Evolutionary conservation across 2,888 invertebrate species (phyloP), one percentile per base, ranked within the genome.

Genomic region (Drosophila maculinotata): DNA sequence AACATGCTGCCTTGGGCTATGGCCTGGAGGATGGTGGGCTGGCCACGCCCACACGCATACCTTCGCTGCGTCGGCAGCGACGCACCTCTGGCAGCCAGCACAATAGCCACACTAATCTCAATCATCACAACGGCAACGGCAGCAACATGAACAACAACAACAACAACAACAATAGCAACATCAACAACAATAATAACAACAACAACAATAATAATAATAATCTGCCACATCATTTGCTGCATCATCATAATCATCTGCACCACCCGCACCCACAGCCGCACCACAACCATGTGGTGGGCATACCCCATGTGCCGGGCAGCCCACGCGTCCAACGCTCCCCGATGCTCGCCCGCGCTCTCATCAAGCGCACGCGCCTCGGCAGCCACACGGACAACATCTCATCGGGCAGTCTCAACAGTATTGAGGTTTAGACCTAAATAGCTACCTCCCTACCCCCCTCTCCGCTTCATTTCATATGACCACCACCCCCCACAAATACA

Each of bases 321-420:
- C 91, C 92, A n/a, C 89, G 91, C 7, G 89, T 91, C 1, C 90
- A 91, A 44, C 89, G 91, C 30, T 92, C 92, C 4, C 92, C 92
- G 6, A 91, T 92, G 90, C 91, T 91, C 10, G 87, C 86, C 28
- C 86, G 92, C 8, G 88, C 90, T 3, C 81, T 90, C 67, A 90
- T 90, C 60, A 90, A 91, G 69, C 89, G 91, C 14, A 89, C 89
- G 39, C 90, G 91, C 3, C 79, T 92, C 44, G 91, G 92, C 74
- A 92, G 91, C 74, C 91, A 91, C 74, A 89, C 90, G 68, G 91
- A 92, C 72, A 92, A 92, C 72, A 91, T 92, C 63, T 92, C 92
- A 8, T 91, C 91, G 48, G 92, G 92, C 62, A 92, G 92, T 79
- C 87, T 92, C 33, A 92, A 92, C 89, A 92, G 92, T 90, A 92